phyloP scores from a whole-genome alignment of 2,113 vertebrate genomes.

The Bothrops jararaca region DNA sequence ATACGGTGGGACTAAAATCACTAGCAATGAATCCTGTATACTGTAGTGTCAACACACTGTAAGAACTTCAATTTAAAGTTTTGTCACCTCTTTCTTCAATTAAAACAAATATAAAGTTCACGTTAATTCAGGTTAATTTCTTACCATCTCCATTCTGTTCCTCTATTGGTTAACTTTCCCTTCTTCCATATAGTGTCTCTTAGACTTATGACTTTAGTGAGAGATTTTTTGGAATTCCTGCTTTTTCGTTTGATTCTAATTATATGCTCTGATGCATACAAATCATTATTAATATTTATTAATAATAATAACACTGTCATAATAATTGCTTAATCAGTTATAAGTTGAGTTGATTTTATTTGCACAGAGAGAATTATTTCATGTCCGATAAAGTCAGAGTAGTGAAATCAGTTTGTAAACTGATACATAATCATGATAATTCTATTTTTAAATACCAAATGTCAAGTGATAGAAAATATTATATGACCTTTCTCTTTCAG shows the following conservation, averaged over 20 bases:
- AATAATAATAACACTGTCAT: background rate
- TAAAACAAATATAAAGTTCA: background rate
- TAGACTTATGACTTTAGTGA: background rate
- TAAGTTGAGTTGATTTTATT: background rate
- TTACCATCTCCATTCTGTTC: background rate
- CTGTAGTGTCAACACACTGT: background rate
- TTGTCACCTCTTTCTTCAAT: background rate
- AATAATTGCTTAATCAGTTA: background rate
- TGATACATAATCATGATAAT: accelerated
- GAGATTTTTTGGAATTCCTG: background rate
- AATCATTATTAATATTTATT: background rate
- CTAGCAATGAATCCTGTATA: background rate
- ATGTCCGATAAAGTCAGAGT: background rate
- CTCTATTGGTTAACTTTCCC: background rate
- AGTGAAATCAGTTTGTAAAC: background rate
- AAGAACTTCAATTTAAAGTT: background rate
- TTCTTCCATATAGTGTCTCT: background rate
- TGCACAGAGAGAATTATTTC: background rate
- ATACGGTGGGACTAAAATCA: background rate
- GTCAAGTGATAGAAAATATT: accelerated
- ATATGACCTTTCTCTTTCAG: background rate
- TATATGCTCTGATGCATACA: background rate
- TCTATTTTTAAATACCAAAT: background rate
- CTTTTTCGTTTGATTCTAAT: background rate
- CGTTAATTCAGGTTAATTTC: background rate